Evolutionary conservation across 2,113 vertebrate genomes (phyloP).

Genomic region (Vulpes ferrilata): DNA sequence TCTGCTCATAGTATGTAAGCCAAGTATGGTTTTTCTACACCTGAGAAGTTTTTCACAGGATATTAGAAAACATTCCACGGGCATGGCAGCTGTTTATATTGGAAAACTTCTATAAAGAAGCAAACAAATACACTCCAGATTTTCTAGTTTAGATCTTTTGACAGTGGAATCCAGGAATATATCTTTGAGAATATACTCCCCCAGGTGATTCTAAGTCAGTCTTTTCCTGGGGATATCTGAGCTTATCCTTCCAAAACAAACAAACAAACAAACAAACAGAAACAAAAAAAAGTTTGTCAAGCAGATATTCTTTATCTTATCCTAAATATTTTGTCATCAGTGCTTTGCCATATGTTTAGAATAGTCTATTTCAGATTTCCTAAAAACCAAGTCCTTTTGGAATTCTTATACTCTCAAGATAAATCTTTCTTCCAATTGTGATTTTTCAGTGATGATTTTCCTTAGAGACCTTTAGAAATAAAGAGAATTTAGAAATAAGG

Average conservation of each 20-base stretch:
- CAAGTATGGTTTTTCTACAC: neutral
- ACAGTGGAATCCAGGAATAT: neutral
- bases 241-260: neutral
- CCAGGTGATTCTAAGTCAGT: neutral
- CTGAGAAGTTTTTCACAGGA: neutral
- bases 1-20: neutral
- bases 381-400: neutral
- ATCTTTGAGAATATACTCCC: neutral
- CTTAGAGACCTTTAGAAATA: neutral
- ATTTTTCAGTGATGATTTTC: neutral
- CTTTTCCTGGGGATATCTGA: neutral
- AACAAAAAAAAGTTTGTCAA: neutral
- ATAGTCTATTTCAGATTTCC: neutral
- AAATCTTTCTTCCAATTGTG: conserved; percentile 25
- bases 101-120: neutral
- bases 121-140: neutral
- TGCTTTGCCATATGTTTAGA: neutral
- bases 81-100: neutral
- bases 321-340: neutral
- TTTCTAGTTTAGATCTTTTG: neutral
- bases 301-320: neutral
- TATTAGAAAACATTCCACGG: neutral
- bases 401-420: neutral
- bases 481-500: neutral
- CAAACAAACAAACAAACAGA: neutral